These are phyloP conservation scores for Phalangium opilio DNA, from an alignment of 2,888 invertebrate genomes.

Conservation along the genomic window DNA sequence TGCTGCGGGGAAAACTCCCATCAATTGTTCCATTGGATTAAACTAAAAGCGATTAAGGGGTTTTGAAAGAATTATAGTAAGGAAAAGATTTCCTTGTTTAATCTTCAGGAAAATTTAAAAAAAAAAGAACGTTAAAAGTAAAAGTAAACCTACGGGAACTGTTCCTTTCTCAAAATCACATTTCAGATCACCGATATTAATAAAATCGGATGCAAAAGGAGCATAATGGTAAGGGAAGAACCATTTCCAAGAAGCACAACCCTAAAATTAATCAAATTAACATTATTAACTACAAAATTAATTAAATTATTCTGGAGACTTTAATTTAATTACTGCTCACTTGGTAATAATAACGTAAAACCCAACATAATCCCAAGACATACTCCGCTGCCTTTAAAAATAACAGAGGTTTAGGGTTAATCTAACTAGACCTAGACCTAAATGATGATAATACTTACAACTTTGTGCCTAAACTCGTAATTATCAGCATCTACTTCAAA, in stretches of 20 bases:
- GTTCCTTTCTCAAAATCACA: slow-evolving; percentile 79
- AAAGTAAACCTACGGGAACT: slow-evolving; percentile 50
- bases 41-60: slow-evolving; percentile 52
- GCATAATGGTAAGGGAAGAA: slow-evolving; percentile 99
- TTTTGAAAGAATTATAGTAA: background rate
- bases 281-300: background rate
- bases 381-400: slow-evolving; percentile 37
- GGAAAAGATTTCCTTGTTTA: too few relatives aligned
- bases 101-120: too few relatives aligned
- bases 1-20: slow-evolving; percentile 98
- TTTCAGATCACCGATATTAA: slow-evolving; percentile 62
- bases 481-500: slow-evolving; percentile 63
- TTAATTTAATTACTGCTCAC: slow-evolving; percentile 22
- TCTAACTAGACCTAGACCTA: background rate
- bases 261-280: slow-evolving; percentile 34
- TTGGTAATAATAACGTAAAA: slow-evolving; percentile 94
- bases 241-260: slow-evolving; percentile 99
- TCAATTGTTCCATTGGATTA: slow-evolving; percentile 91
- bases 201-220: slow-evolving; percentile 97
- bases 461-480: slow-evolving; percentile 70
- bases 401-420: too few relatives aligned
- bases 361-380: slow-evolving; percentile 94
- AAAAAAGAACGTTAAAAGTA: too few relatives aligned
- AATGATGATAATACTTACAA: slow-evolving; percentile 33
- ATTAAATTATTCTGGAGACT: background rate